These are phyloP conservation scores for Cancer borealis DNA, from an alignment of 2,888 invertebrate genomes.

Conservation along the genomic window DNA sequence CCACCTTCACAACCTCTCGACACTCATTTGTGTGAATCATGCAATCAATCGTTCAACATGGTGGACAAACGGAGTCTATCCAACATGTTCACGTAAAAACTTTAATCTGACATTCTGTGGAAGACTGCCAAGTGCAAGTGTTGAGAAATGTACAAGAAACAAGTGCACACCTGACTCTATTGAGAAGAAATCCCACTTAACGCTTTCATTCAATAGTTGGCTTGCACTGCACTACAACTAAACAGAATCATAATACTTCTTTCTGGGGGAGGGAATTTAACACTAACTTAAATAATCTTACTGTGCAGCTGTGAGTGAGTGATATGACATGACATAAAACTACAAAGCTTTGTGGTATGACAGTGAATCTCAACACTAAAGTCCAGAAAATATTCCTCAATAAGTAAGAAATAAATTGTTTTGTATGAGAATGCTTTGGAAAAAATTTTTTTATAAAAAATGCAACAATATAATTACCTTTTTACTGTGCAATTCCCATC, in stretches of 20 bases:
- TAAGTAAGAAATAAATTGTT: not conserved
- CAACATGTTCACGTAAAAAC: not conserved
- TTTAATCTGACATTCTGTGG: constrained; percentile 33
- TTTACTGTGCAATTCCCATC: constrained; percentile 20
- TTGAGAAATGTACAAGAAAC: not conserved
- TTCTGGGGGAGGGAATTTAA: not conserved
- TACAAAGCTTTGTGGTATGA: constrained; percentile 38
- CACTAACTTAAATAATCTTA: not conserved
- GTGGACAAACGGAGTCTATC: not conserved
- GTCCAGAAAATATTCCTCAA: not conserved
- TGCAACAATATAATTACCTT: not conserved
- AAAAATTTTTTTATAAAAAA: not conserved
- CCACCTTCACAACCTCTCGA: not conserved
- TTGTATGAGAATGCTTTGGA: not conserved
- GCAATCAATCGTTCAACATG: not conserved
- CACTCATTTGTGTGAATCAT: not conserved
- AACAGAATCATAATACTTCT: not conserved
- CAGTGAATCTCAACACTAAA: not conserved
- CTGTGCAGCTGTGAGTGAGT: not conserved
- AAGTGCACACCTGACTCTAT: not conserved
- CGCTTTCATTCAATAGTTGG: not conserved
- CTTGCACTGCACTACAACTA: not conserved
- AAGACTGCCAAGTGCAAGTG: constrained; percentile 35
- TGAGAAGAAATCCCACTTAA: not conserved
- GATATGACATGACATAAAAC: not conserved